Conservation (phyloP, 2,113 vertebrate species). For the Gallinago undulata region DNA sequence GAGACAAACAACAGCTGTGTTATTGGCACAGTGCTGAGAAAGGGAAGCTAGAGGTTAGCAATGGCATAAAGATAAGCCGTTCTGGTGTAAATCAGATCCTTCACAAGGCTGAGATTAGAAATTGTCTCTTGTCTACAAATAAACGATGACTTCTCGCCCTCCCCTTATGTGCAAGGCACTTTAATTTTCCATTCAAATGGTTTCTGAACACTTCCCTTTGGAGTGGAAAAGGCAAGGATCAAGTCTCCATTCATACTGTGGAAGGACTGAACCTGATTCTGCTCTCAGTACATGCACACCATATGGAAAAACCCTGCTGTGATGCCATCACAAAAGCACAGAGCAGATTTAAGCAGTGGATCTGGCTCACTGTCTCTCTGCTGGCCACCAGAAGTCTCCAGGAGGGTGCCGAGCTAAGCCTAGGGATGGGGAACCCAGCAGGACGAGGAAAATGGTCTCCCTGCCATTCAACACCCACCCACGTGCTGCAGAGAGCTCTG, state of each 20-base stretch:
- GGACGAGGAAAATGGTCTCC: not conserved
- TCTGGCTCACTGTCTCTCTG: not conserved
- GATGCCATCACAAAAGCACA: not conserved
- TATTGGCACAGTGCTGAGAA: conserved; percentile 28
- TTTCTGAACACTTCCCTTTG: not conserved
- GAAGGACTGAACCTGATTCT: not conserved
- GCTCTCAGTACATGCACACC: not conserved
- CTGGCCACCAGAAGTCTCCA: not conserved
- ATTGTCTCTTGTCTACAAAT: conserved; percentile 5
- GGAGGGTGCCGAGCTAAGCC: not conserved
- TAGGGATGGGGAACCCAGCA: not conserved
- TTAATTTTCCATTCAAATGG: conserved; percentile 1
- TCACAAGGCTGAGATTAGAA: conserved; percentile 34
- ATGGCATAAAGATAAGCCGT: conserved; percentile 29
- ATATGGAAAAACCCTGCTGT: accelerated
- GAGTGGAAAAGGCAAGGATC: conserved; percentile 1
- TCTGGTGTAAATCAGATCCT: conserved; percentile 54
- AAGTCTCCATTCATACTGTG: not conserved
- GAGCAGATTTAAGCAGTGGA: not conserved
- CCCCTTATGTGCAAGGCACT: not conserved
- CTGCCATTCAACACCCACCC: not conserved
- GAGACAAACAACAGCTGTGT: conserved; percentile 68
- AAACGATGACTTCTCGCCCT: conserved; percentile 32
- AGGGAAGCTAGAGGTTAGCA: conserved; percentile 47
- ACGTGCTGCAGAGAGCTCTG: not conserved